Base-by-base conservation (phyloP, 2,113 vertebrate genomes). In the Hipposideros armiger region DNA sequence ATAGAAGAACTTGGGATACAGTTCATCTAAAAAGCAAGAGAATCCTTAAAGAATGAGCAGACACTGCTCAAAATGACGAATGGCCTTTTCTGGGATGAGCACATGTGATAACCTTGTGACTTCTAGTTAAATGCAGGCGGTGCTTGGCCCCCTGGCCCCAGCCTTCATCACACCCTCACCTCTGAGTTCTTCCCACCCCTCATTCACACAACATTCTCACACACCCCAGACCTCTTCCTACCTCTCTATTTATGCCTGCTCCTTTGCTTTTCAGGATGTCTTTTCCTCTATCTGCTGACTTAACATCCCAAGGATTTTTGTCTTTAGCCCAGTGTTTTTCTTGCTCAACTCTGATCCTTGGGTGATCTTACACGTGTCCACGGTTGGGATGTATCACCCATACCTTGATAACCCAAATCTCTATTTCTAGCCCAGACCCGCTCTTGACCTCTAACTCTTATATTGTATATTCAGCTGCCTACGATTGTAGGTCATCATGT, bases 21-120 rank as follows among this genome's bases (percentile, higher is more conserved):
- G 69, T 73, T 82, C 32, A 50, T 80, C 36, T 74, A 78, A 74
- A 77, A 85, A 82, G 82, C 64, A 84, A 95, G 82, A 90, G 58
- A 64, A 69, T 74, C 58, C 42, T 89, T 58, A 84, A 64, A 90
- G 36, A 50, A 67, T 50, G 64, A 83, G 42, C n/a, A 76, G 60
- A 90, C 3, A 52, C 28, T 50, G 42, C 91, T 90, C 91, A 64
- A 84, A 76, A 69, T 42, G 77, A 85, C n/a, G 62, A 88, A 70
- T 58, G 60, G 67, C 58, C n/a, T 60, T 91, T 85, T 91, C 78
- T 89, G 73, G 45, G 19, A 91, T 17, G 32, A 60, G 50, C 64
- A 36, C 0, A 7, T 80, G 72, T 52, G 80, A 36, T 36, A 52
- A 72, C 67, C 69, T 66, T 2, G 32, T 87, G 74, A 94, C 56